Evolutionary conservation across 2,797 vertebrate species (phyloP).

Genomic region (Aulostomus chinensis): DNA sequence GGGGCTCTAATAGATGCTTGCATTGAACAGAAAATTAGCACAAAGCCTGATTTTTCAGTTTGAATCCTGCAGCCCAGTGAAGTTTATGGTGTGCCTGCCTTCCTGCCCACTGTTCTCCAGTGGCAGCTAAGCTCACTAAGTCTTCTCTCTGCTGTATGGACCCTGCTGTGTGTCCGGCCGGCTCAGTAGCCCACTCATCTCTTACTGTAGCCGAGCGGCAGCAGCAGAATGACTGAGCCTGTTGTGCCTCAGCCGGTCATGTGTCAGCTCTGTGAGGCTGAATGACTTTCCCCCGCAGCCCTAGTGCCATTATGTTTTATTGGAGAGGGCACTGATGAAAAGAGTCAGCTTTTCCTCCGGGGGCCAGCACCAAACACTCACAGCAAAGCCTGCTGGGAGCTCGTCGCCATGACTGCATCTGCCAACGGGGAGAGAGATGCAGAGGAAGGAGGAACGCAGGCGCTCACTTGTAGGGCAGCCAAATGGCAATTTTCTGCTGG

Average conservation of each 20-base stretch:
- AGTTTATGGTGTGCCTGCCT: too few species aligned
- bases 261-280: constrained; percentile 44
- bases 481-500: constrained; percentile 48
- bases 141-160: constrained; percentile 10
- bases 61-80: too few species aligned
- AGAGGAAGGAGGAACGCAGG: constrained; percentile 17
- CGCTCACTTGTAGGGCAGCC: constrained; percentile 22
- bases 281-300: constrained; percentile 33
- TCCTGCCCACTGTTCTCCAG: constrained; percentile 14
- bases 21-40: too few species aligned
- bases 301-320: constrained; percentile 51
- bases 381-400: constrained; percentile 40
- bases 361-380: constrained; percentile 3
- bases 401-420: constrained; percentile 19
- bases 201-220: constrained; percentile 24
- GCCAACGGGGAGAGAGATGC: not conserved
- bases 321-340: constrained; percentile 42
- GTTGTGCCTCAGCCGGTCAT: constrained; percentile 53
- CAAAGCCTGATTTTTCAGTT: too few species aligned
- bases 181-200: constrained; percentile 33
- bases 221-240: constrained; percentile 49
- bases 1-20: too few species aligned
- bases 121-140: constrained; percentile 6
- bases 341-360: constrained; percentile 30
- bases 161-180: constrained; percentile 26